These are phyloP conservation scores for Aviceda subcristata DNA, from an alignment of 2,113 vertebrate genomes.

Conservation along the genomic window DNA sequence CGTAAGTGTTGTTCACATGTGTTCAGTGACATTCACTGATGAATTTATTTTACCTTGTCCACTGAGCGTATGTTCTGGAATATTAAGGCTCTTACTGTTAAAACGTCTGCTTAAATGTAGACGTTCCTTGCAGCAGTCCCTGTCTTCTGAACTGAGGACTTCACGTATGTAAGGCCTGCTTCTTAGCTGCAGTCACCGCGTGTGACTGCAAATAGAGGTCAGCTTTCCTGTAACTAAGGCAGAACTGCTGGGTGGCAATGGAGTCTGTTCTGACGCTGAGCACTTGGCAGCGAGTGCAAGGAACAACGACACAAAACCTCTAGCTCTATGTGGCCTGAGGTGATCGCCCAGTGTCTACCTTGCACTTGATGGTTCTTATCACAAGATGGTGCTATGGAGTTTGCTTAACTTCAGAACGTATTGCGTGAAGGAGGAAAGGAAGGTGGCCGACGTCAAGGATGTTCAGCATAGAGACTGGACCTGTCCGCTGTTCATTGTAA, in stretches of 20 bases:
- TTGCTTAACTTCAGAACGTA: background rate
- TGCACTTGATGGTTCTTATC: background rate
- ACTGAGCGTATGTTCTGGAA: background rate
- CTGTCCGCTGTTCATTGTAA: background rate
- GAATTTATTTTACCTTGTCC: background rate
- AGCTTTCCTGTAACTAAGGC: background rate
- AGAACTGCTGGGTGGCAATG: background rate
- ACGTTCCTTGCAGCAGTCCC: background rate
- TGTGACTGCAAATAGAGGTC: background rate
- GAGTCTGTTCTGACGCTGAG: background rate
- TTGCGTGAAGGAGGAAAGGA: background rate
- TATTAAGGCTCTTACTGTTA: background rate
- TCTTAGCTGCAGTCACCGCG: background rate
- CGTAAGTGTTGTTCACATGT: background rate
- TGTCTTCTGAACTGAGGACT: background rate
- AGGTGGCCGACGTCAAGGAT: background rate
- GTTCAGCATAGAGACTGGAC: background rate
- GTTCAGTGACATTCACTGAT: background rate
- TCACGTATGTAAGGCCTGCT: background rate
- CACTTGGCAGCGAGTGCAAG: background rate
- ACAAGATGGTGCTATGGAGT: conserved; percentile 60
- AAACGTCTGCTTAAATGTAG: background rate
- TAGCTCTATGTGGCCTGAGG: background rate
- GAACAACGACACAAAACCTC: background rate
- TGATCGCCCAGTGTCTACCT: background rate